Base-by-base conservation (phyloP, 2,113 vertebrate species). In the Muscicapa adusta region DNA sequence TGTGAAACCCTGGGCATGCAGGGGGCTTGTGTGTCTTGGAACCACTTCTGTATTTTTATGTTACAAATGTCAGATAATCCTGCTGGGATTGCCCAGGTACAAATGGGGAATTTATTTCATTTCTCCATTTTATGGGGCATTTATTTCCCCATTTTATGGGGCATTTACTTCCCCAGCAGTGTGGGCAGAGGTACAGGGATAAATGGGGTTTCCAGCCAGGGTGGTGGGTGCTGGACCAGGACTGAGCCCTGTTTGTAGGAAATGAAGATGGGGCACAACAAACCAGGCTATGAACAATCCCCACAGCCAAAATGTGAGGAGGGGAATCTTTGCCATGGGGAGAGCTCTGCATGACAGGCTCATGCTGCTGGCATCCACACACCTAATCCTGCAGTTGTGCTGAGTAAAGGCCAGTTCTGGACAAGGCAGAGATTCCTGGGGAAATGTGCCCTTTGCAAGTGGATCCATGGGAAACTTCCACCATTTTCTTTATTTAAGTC, bases 311-410 rank as follows among this genome's bases (percentile, higher is more conserved):
- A 80, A 63, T 9, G 33, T 0, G 10, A 63, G 63, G 51, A 75
- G 57, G 28, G 68, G 48, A 79, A 65, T 68, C 31, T 78, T 71
- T 74, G 43, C 38, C 40, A 18, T 33, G 0, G 0, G 23, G 61
- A 47, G 28, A 87, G 70, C 68, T 60, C 45, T 74, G 70, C 1
- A 4, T 63, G 80, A 29, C 5, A 2, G 14, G 28, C 83, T 94
- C 61, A 36, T 86, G 68, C 84, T 56, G 68, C 70, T 84, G 89
- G 80, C 80, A 94, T 89, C 86, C 25, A 8, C 63, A 71, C 91
- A 85, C 86, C 89, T 91, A 75, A 92, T 89, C 83, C 85, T 62
- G 83, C 86, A 91, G 76, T 22, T 89, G 89, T 91, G 92, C 82
- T 74, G 91, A 78, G 61, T 18, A 90, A 90, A 88, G 82, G 36